These are phyloP conservation scores for Dendrolimus punctatus DNA, from an alignment of 1,140 invertebrate species.

Conservation along the genomic window DNA sequence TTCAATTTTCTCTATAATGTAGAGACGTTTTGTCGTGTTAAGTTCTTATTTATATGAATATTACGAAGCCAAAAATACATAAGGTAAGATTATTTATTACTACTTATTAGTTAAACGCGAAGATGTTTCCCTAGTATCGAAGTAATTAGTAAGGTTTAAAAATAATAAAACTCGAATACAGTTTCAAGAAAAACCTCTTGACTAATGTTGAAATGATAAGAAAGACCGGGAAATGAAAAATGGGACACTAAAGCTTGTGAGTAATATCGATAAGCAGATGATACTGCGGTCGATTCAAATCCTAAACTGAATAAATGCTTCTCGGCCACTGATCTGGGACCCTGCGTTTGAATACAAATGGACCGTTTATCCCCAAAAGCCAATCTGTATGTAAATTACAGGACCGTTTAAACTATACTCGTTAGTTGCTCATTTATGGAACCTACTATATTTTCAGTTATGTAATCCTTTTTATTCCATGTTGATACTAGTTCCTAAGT, in stretches of 20 bases:
- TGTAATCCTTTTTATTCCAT: slow-evolving; percentile 14
- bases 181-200: too few relatives aligned
- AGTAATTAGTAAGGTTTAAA: too few relatives aligned
- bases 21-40: too few relatives aligned
- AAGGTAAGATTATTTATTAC: too few relatives aligned
- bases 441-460: slow-evolving; percentile 48
- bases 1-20: too few relatives aligned
- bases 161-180: too few relatives aligned
- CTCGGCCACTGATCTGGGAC: slow-evolving; percentile 52
- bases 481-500: not conserved
- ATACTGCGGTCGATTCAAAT: slow-evolving; percentile 52
- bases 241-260: slow-evolving; percentile 9
- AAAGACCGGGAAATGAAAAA: not conserved
- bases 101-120: too few relatives aligned
- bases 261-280: slow-evolving; percentile 41
- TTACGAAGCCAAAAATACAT: too few relatives aligned
- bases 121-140: too few relatives aligned
- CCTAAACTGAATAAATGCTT: slow-evolving; percentile 62
- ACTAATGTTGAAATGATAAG: not conserved
- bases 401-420: slow-evolving; percentile 66
- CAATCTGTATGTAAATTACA: slow-evolving; percentile 70
- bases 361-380: slow-evolving; percentile 67
- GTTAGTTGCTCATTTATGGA: slow-evolving; percentile 70
- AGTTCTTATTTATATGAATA: too few relatives aligned
- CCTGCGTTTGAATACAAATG: slow-evolving; percentile 68